Percentiles rank a stretch among this genome's conserved stretches.
Conservation (phyloP, 2,113 vertebrate species). For the Tachysurus vachellii region DNA sequence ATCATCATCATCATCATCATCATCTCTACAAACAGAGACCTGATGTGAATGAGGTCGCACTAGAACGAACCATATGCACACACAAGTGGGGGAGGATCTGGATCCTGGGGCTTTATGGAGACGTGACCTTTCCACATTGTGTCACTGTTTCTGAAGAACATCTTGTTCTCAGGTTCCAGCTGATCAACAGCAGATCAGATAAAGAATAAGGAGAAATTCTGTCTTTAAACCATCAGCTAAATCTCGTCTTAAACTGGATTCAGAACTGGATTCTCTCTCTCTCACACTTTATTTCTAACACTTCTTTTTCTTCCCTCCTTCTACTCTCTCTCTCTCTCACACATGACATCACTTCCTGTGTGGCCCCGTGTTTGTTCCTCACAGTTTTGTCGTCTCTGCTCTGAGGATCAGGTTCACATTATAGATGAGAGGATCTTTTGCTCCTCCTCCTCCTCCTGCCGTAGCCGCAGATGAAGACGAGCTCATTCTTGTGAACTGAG, state of each 20-base stretch:
- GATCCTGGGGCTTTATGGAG: not conserved
- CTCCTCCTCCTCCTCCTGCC: slow-evolving; percentile 19
- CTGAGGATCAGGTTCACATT: not conserved
- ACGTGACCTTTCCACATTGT: too few species aligned
- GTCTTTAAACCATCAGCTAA: not conserved
- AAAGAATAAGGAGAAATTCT: not conserved
- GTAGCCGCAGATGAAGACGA: slow-evolving; percentile 62
- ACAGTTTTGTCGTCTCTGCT: not conserved
- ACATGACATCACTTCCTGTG: not conserved
- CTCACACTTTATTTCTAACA: too few species aligned
- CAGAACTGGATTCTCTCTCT: not conserved
- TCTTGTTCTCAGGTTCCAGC: not conserved
- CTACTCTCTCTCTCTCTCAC: not conserved
- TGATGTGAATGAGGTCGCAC: not conserved
- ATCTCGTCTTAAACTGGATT: not conserved
- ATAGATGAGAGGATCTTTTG: not conserved
- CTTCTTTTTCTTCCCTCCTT: too few species aligned
- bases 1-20: not conserved
- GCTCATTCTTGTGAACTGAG: not conserved
- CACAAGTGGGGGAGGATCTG: not conserved
- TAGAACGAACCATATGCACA: not conserved
- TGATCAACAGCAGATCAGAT: not conserved
- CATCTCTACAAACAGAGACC: not conserved
- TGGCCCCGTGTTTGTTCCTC: not conserved
- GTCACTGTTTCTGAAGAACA: not conserved